Evolutionary conservation across 1,140 invertebrate species (phyloP), one percentile per base, ranked within the genome.

Genomic region (Dendroctonus valens): DNA sequence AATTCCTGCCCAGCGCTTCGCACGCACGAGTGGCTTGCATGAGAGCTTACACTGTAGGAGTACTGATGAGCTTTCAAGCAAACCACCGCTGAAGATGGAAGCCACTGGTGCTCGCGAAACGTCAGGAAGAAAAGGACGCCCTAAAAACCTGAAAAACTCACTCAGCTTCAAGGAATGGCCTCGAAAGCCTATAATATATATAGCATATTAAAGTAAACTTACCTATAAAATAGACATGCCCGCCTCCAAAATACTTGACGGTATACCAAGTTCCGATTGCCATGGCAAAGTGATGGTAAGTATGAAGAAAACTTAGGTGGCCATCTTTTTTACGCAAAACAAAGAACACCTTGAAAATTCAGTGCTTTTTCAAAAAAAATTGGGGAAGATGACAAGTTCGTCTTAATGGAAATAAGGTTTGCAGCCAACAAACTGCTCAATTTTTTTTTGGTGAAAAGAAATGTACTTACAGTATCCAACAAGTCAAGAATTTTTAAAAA

Each of bases 201-300:
- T n/a, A n/a, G n/a, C n/a, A n/a, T n/a, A n/a, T n/a, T n/a, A n/a
- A 26, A 26, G 26, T 26, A 26, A 26, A 26, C 26, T 26, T 3
- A 26, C 26, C 26, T 26, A 26, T 26, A 60, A 85, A 81, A 3
- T 83, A 81, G 0, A 81, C 81, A 70, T 87, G 85, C 6, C 85
- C 86, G 38, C 88, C 90, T 87, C 79, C 50, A 82, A 82, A 66
- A 69, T 75, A 91, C 79, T 89, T 91, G 0, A 83, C 80, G 44
- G 81, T 83, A 15, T 81, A 73, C 86, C 86, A 91, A 6, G 81
- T 80, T 3, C 85, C 81, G 0, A 86, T 58, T 8, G 85, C 83
- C 84, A 94, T 93, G 8, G 88, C 86, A 6, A 87, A 82, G 77
- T 96, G 93, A 77, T 96, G 93, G 75, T 94, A 93, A 2, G 95